Evolutionary conservation across 2,797 vertebrate genomes (phyloP).

Genomic region (Harpagifer antarcticus): DNA sequence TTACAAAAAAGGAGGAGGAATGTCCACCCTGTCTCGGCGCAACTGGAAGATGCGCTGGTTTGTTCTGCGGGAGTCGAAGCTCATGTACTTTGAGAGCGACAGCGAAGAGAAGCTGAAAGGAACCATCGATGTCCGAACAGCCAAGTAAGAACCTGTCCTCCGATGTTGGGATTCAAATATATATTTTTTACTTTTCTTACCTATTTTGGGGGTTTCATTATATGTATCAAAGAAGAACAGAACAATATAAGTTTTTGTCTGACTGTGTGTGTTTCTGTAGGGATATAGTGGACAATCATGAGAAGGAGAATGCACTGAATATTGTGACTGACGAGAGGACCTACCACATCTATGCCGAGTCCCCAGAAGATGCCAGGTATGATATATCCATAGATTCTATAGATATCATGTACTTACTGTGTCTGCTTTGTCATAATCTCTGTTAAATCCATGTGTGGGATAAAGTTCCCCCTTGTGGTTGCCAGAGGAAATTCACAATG

Average conservation of each 20-base stretch:
- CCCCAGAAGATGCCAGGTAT: slow-evolving; percentile 95
- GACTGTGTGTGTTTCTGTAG: slow-evolving; percentile 68
- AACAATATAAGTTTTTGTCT: not conserved
- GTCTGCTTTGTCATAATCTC: slow-evolving; percentile 18
- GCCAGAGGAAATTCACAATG: slow-evolving; percentile 50
- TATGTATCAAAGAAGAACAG: not conserved
- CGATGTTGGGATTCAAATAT: not conserved
- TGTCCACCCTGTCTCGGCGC: slow-evolving; percentile 92
- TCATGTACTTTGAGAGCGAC: slow-evolving; percentile 95
- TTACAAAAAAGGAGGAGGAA: slow-evolving; percentile 94
- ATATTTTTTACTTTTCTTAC: not conserved
- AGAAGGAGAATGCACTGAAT: slow-evolving; percentile 95
- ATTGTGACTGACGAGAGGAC: slow-evolving; percentile 92
- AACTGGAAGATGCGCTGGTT: slow-evolving; percentile 98
- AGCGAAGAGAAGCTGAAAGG: slow-evolving; percentile 93
- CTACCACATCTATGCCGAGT: slow-evolving; percentile 94
- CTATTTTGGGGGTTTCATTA: not conserved
- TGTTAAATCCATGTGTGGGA: slow-evolving; percentile 48
- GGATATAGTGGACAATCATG: slow-evolving; percentile 94
- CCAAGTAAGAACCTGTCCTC: slow-evolving; percentile 84
- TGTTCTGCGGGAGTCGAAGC: slow-evolving; percentile 90
- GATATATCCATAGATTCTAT: not conserved
- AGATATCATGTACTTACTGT: not conserved
- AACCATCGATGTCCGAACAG: slow-evolving; percentile 88
- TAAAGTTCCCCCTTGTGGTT: slow-evolving; percentile 78